Conservation (phyloP, 2,888 invertebrate species). For the Stenoptilia bipunctidactyla region DNA sequence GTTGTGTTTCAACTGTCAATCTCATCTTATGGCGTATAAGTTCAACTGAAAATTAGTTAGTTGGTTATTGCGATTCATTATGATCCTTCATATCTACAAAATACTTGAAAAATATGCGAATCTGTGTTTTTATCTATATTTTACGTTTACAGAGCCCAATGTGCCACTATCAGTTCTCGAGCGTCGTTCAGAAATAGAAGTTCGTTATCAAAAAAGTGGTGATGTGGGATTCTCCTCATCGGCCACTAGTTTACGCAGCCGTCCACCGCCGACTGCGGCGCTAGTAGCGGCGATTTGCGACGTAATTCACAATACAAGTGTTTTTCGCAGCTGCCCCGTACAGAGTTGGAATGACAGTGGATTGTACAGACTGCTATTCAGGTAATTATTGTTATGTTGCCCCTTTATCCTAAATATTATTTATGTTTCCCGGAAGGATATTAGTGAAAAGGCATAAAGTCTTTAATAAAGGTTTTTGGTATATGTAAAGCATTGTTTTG, state of each 20-base stretch:
- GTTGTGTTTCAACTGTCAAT: too few relatives aligned
- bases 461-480: too few relatives aligned
- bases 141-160: slow-evolving; percentile 35
- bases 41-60: too few relatives aligned
- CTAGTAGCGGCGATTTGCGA: slow-evolving; percentile 38
- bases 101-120: background rate
- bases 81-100: too few relatives aligned
- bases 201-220: slow-evolving; percentile 42
- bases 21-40: too few relatives aligned
- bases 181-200: slow-evolving; percentile 44
- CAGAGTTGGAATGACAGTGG: slow-evolving; percentile 50
- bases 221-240: slow-evolving; percentile 31
- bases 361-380: slow-evolving; percentile 47
- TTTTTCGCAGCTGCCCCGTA: slow-evolving; percentile 35
- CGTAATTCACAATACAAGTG: slow-evolving; percentile 38
- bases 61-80: too few relatives aligned
- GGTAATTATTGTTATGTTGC: slow-evolving; percentile 22
- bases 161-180: slow-evolving; percentile 44
- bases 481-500: too few relatives aligned
- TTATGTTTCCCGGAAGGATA: too few relatives aligned
- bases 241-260: slow-evolving; percentile 10
- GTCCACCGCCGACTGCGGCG: slow-evolving; percentile 37
- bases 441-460: too few relatives aligned
- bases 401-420: too few relatives aligned
- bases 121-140: too few relatives aligned